Percentiles rank a stretch among this genome's conserved stretches.
Evolutionary conservation across 2,888 invertebrate genomes (phyloP).

Genomic region (Halictus ligatus): DNA sequence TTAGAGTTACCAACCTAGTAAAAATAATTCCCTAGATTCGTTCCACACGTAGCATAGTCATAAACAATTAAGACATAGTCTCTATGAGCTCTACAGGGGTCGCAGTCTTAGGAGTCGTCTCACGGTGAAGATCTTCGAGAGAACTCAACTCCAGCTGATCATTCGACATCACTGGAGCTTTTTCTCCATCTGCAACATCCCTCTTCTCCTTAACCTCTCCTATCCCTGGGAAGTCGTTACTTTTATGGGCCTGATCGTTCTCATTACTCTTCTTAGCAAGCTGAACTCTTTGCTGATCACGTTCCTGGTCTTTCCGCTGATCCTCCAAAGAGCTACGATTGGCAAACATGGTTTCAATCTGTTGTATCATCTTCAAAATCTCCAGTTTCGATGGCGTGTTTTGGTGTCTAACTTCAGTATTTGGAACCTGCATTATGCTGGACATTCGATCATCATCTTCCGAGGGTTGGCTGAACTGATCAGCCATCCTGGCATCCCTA

Average conservation of each 20-base stretch:
- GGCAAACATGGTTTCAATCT: not conserved
- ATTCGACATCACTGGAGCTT: not conserved
- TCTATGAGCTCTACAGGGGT: not conserved
- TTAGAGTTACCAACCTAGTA: not conserved
- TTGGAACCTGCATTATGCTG: not conserved
- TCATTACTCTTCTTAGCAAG: not conserved
- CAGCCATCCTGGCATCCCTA: not conserved
- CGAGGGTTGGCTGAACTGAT: not conserved
- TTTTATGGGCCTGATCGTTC: not conserved
- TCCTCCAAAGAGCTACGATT: not conserved
- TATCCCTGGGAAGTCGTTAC: too few species aligned
- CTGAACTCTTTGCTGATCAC: not conserved
- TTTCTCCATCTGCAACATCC: not conserved
- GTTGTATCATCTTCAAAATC: not conserved
- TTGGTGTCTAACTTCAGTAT: not conserved
- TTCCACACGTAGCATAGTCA: not conserved
- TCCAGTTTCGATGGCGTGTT: not conserved
- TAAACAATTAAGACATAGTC: not conserved
- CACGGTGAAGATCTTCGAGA: not conserved
- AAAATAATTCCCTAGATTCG: not conserved
- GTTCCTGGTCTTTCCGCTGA: not conserved
- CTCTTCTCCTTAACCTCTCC: constrained; percentile 1
- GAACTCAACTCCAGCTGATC: not conserved
- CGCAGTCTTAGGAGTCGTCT: not conserved
- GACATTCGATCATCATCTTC: not conserved